phyloP scores from a whole-genome alignment of 2,113 vertebrate genomes.

The Phainopepla nitens region DNA sequence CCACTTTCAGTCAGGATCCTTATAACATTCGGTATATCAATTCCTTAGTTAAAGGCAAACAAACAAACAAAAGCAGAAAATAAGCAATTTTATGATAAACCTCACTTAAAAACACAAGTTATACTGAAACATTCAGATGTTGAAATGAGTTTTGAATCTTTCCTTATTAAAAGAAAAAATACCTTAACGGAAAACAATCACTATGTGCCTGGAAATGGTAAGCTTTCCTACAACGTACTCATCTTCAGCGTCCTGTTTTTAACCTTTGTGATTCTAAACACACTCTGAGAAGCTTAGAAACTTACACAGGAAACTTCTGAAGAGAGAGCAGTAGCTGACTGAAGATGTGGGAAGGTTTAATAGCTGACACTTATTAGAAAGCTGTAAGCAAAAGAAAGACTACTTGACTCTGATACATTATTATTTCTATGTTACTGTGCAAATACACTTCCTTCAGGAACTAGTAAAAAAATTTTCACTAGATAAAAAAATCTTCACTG shows the following conservation, averaged over 20 bases:
- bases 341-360: neutral
- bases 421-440: neutral
- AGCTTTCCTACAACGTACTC: neutral
- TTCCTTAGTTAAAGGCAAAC: conserved; percentile 35
- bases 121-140: neutral
- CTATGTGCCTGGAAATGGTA: neutral
- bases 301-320: neutral
- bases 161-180: neutral
- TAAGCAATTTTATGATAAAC: neutral
- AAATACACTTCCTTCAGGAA: neutral
- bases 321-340: neutral
- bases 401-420: neutral
- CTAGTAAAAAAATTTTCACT: neutral
- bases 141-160: neutral
- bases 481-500: neutral
- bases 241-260: neutral
- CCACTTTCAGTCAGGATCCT: conserved; percentile 52
- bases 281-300: neutral
- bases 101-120: neutral
- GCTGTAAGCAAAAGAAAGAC: neutral
- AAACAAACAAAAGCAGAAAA: neutral
- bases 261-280: neutral
- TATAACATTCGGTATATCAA: conserved; percentile 19
- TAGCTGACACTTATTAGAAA: neutral
- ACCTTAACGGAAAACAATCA: neutral